Base-by-base conservation (phyloP, 2,797 vertebrate species). In the Acomys russatus region DNA sequence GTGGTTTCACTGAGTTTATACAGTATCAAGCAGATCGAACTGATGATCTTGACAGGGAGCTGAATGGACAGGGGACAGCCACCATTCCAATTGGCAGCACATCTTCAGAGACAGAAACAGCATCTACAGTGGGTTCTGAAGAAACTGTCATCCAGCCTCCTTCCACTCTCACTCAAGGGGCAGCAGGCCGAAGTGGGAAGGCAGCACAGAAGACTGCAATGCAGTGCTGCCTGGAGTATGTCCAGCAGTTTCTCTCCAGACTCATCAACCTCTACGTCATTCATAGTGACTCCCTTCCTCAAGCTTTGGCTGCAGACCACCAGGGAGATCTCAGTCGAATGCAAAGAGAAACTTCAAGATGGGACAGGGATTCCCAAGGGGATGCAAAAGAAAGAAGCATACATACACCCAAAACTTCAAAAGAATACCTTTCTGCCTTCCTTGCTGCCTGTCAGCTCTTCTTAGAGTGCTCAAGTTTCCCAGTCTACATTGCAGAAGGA, bases 401-500 rank as follows among this genome's bases (percentile, higher is more conserved):
- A 68, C 97, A 68, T 94, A 98, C 98, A 97, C 98, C 97, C 35
- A 97, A 94, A 77, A 51, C 98, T 80, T 98, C 98, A 0, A 99
- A 98, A 97, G 99, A 99, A 94, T 99, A 99, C 97, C 98, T 99
- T 59, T 98, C 99, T 98, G 99, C 99, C 92, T 99, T 99, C 95
- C 99, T 99, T 94, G 99, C 99, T 97, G 99, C 99, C 89, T 99
- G 99, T 91, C 99, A 99, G 98, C 99, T 99, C 25, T 99, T 99
- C 94, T 98, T 99, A 88, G 99, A 99, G 98, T 99, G 99, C 98
- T 99, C 99, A 28, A 99, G 99, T 98, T 99, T 99, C 98, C 99
- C 99, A 0, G 98, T 99, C 96, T 99, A 99, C 98, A 99, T 99
- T 63, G 99, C 99, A 95, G 99, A 99, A 96, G 99, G 99, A 59